Evolutionary conservation across 2,888 invertebrate genomes (phyloP).

Genomic region (Xanthostigma xanthostigma): DNA sequence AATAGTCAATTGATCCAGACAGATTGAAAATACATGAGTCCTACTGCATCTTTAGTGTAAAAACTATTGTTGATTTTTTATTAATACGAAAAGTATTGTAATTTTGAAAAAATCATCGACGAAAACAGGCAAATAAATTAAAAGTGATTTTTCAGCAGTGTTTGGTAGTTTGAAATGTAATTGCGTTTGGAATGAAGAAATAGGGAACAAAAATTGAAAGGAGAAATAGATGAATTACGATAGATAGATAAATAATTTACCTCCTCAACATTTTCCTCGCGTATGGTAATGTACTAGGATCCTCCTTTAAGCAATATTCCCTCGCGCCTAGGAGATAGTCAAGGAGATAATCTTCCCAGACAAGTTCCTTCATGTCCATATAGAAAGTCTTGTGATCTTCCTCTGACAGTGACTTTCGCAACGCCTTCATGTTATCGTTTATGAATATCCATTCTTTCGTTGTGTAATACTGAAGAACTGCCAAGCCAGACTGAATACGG

Average conservation of each 20-base stretch:
- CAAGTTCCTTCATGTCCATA: constrained; percentile 32
- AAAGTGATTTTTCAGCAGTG: too few relatives aligned
- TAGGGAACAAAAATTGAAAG: too few relatives aligned
- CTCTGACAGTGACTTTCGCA: constrained; percentile 34
- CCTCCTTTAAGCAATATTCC: constrained; percentile 71
- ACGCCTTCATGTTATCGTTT: constrained; percentile 37
- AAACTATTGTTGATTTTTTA: too few relatives aligned
- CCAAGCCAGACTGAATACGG: constrained; percentile 42
- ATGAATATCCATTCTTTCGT: constrained; percentile 67
- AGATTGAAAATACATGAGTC: too few relatives aligned
- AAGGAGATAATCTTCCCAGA: constrained; percentile 50
- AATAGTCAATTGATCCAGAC: too few relatives aligned
- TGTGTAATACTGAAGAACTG: constrained; percentile 64
- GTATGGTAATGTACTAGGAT: constrained; percentile 55
- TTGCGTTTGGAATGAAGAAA: too few relatives aligned
- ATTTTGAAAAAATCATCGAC: too few relatives aligned
- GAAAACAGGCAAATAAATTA: too few relatives aligned
- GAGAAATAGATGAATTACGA: too few relatives aligned
- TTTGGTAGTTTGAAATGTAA: too few relatives aligned
- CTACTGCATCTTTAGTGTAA: too few relatives aligned
- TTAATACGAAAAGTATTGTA: too few relatives aligned
- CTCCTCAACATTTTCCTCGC: constrained; percentile 47
- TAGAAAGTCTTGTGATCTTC: constrained; percentile 47
- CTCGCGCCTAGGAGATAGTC: constrained; percentile 71
- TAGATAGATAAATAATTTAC: constrained; percentile 26